Percentiles rank a stretch among this genome's conserved stretches.
phyloP scores from a whole-genome alignment of 1,140 invertebrate genomes.

The Neodiprion virginianus region DNA sequence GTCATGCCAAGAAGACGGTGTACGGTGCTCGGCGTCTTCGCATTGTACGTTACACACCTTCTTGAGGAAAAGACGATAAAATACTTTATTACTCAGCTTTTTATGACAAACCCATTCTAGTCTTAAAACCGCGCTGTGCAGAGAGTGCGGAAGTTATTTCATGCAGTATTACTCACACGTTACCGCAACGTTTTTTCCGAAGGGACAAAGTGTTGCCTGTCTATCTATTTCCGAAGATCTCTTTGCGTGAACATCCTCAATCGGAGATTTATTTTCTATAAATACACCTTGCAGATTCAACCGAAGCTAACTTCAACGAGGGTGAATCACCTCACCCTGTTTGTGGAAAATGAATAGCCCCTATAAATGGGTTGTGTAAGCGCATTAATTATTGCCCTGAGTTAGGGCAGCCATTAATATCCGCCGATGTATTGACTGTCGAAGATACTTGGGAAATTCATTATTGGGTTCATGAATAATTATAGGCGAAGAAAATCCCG shows the following conservation, averaged over 20 bases:
- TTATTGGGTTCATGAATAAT: slow-evolving; percentile 2
- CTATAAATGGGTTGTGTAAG: not conserved
- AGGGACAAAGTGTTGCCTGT: no score
- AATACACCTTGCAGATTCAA: no score
- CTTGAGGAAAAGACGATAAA: not conserved
- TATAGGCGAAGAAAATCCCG: not conserved
- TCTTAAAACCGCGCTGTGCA: no score
- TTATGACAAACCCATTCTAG: not conserved
- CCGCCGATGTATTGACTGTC: not conserved
- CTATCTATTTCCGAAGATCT: no score
- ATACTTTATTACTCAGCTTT: not conserved
- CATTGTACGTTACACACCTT: not conserved
- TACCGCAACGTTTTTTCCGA: no score
- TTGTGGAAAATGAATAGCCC: not conserved
- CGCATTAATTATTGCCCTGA: not conserved
- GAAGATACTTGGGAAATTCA: not conserved
- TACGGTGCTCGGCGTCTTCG: not conserved
- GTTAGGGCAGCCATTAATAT: not conserved
- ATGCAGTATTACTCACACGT: no score
- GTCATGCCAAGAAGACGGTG: not conserved
- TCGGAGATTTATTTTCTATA: no score
- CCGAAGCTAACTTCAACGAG: no score
- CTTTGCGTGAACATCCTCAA: no score
- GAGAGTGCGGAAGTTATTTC: no score
- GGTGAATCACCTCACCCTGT: not conserved